Percentiles rank a stretch among this genome's conserved stretches.
Conservation (phyloP, 1,140 invertebrate genomes). For the Lethocerus indicus region DNA sequence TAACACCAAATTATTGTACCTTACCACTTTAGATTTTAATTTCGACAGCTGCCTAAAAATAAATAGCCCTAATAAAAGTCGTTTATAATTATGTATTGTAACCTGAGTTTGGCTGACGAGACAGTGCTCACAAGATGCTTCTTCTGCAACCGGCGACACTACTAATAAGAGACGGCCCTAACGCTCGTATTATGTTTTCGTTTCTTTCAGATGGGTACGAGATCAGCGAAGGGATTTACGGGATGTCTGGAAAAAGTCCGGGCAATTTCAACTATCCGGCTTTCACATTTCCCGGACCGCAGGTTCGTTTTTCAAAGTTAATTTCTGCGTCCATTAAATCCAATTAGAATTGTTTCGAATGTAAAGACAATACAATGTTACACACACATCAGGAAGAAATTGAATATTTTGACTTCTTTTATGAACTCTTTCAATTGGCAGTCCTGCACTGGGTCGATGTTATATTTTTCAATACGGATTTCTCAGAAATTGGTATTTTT, state of each 20-base stretch:
- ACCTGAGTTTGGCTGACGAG: not conserved
- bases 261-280: conserved; percentile 34
- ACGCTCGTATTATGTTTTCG: not conserved
- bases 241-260: conserved; percentile 30
- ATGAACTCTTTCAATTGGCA: not conserved
- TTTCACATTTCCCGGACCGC: conserved; percentile 31
- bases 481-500: too few species aligned
- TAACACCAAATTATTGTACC: too few species aligned
- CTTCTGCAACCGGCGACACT: not conserved
- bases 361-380: not conserved
- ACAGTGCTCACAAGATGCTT: not conserved
- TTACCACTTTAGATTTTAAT: not conserved
- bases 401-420: not conserved
- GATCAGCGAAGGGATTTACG: conserved; percentile 18
- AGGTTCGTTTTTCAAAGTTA: conserved; percentile 15
- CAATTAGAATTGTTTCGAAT: not conserved
- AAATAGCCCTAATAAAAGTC: not conserved
- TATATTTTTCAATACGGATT: too few species aligned
- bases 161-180: not conserved
- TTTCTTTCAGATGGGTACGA: conserved; percentile 21
- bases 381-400: not conserved
- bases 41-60: not conserved
- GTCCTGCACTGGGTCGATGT: not conserved
- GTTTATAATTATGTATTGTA: not conserved
- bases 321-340: not conserved